These are phyloP conservation scores for Sebastes trivittatus DNA, from an alignment of 2,797 vertebrate species.

Conservation along the genomic window DNA sequence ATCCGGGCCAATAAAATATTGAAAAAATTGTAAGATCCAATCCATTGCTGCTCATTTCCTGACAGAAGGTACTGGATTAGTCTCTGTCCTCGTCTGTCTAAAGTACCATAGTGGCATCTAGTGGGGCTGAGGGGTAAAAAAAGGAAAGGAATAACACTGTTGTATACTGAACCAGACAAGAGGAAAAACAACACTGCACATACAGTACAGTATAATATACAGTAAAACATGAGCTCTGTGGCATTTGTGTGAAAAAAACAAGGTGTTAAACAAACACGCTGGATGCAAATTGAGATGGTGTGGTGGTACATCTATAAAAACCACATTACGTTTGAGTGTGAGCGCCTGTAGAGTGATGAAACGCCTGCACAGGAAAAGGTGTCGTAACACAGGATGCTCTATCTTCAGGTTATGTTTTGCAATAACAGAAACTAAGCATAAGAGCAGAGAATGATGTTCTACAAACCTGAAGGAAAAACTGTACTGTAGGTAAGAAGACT, in stretches of 20 bases:
- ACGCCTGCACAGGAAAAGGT: background rate
- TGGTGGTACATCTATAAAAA: background rate
- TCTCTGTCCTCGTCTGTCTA: background rate
- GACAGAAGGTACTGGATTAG: background rate
- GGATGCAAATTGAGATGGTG: background rate
- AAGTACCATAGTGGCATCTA: slow-evolving; percentile 66
- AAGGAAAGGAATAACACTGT: background rate
- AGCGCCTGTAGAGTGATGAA: background rate
- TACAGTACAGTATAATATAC: background rate
- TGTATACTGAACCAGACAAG: background rate
- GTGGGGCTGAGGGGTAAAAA: slow-evolving; percentile 42
- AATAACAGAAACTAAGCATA: background rate
- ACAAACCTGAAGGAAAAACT: background rate
- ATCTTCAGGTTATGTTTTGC: background rate
- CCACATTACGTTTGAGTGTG: slow-evolving; percentile 4
- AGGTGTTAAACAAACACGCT: background rate
- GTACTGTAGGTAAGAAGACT: background rate
- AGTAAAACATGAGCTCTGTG: background rate
- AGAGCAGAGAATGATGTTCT: background rate
- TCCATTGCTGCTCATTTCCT: slow-evolving; percentile 20
- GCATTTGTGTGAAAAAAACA: background rate
- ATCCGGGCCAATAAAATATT: slow-evolving; percentile 7
- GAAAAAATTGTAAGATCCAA: background rate
- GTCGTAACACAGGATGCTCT: slow-evolving; percentile 33
- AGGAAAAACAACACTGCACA: background rate